Evolutionary conservation across 2,113 vertebrate genomes (phyloP).

Genomic region (Stictonetta naevosa): DNA sequence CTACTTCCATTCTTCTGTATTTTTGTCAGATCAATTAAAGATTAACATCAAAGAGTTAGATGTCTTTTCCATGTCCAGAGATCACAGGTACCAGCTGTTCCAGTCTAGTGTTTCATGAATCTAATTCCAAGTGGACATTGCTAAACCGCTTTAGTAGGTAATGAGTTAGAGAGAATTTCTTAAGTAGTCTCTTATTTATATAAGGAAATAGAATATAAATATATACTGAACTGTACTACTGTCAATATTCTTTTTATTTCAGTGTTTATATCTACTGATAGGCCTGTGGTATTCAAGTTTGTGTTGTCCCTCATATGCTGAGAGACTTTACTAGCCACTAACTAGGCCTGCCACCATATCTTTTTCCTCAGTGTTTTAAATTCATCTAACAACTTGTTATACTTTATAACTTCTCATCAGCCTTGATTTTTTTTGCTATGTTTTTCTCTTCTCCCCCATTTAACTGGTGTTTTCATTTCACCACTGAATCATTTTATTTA

Average conservation of each 20-base stretch:
- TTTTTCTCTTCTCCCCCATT: neutral
- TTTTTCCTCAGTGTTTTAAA: neutral
- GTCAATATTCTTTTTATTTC: neutral
- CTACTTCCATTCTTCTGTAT: neutral
- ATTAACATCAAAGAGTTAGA: neutral
- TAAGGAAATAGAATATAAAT: neutral
- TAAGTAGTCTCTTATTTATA: neutral
- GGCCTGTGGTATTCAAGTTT: neutral
- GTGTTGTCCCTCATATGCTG: neutral
- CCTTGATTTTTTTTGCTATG: neutral
- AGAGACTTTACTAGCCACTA: neutral
- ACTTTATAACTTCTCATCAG: neutral
- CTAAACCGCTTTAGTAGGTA: neutral
- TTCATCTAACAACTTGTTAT: neutral
- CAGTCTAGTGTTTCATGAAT: neutral
- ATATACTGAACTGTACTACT: neutral
- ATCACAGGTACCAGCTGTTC: neutral
- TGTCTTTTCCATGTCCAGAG: neutral
- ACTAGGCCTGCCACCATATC: neutral
- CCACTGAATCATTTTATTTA: neutral
- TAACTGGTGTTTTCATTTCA: neutral
- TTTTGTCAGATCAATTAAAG: neutral
- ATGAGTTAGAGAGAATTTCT: neutral
- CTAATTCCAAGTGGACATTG: neutral
- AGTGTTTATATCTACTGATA: neutral